Evolutionary conservation across 2,888 invertebrate species (phyloP), one percentile per base, ranked within the genome.

Genomic region (Anagyrus pseudococci): DNA sequence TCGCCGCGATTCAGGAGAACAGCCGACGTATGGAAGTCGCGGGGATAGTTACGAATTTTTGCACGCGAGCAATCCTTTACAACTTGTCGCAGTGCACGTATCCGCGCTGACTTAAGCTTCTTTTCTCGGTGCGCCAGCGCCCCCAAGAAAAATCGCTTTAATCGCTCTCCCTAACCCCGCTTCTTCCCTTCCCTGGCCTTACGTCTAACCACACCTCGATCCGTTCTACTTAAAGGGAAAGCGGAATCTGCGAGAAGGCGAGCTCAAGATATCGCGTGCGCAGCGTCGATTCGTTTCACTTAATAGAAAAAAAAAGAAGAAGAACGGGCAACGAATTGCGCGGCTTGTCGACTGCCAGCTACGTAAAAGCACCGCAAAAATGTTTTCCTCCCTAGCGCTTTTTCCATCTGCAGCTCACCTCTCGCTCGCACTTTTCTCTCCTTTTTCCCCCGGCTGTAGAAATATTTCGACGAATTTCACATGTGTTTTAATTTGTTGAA

Each of bases 141-240:
- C n/a, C n/a, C n/a, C n/a, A 37, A 47, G 40, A 53, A 59, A 61
- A 56, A 58, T 58, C 43, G 47, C 53, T 62, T 62, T 61, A 61
- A 55, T 61, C 50, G 57, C 20, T 15, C 46, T 25, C 3, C 55
- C 4, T 29, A 25, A 8, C 37, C 22, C n/a, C 25, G 23, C 23
- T 23, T 22, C 33, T 17, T 33, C 49, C n/a, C 49, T 29, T 20
- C 6, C 6, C 13, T 1, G 29, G 17, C 33, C 17, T 4, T 13
- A n/a, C 33, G 60, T 56, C 55, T 50, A 44, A 56, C 56, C 55
- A 22, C 56, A 56, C 20, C 49, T 10, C 56, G 50, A 61, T 61
- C 56, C 55, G 44, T 61, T 61, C 56, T 56, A 49, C 50, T 61
- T 61, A 61, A 56, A 56, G 46, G 44, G 37, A 55, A 49, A 49